Percentiles rank a stretch among this genome's conserved stretches.
Evolutionary conservation across 2,888 invertebrate genomes (phyloP).

Genomic region (Augochlorella aurata): DNA sequence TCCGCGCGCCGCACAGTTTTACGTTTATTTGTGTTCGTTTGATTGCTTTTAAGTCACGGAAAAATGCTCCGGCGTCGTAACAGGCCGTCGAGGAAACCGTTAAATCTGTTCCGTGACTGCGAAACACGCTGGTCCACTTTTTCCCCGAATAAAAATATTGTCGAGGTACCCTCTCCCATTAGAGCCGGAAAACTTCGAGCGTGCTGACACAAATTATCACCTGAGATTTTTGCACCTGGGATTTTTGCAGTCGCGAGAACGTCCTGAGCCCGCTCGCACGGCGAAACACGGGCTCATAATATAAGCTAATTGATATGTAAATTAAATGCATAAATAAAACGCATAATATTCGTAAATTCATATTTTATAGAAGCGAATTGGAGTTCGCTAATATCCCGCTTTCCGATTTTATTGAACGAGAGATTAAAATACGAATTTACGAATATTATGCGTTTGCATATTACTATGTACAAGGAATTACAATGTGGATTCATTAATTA

Average conservation of each 20-base stretch:
- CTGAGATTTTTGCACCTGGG: neutral
- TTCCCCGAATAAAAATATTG: conserved; percentile 2
- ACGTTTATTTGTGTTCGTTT: neutral
- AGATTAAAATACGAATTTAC: neutral
- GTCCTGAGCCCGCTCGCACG: neutral
- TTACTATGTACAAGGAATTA: neutral
- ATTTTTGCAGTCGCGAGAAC: neutral
- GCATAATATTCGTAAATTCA: too few relatives aligned
- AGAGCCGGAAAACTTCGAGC: neutral
- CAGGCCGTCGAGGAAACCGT: neutral
- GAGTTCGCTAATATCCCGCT: neutral
- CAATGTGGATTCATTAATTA: neutral
- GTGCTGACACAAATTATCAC: neutral
- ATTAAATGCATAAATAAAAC: neutral
- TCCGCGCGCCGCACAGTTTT: neutral
- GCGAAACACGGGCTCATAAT: neutral
- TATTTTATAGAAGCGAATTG: too few relatives aligned
- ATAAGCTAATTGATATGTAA: neutral
- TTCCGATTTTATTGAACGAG: neutral
- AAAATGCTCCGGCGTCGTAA: neutral
- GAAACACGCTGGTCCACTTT: neutral
- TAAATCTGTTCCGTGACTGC: conserved; percentile 1
- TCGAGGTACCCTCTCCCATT: neutral
- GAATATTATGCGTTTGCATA: neutral
- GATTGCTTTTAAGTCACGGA: neutral